Conservation (phyloP, 2,888 invertebrate species). For the Limnephilus rhombicus region DNA sequence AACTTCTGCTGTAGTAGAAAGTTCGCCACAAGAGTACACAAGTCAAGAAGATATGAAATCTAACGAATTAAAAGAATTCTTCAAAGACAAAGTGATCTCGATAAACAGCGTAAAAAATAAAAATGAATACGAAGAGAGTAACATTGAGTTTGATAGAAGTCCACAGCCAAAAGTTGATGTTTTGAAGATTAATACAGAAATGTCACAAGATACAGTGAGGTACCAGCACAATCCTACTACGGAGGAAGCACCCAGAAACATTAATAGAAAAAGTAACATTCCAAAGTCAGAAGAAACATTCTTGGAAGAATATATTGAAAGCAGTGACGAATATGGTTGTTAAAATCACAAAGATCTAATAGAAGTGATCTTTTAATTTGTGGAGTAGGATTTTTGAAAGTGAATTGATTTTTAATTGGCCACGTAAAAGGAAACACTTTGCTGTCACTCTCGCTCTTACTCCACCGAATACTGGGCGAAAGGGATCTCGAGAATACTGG, state of each 20-base stretch:
- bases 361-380: neutral
- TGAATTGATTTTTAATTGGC: neutral
- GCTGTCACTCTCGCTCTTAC: no score
- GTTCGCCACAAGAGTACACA: neutral
- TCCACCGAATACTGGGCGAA: no score
- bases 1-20: neutral
- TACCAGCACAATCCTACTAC: conserved; percentile 37
- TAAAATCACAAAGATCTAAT: neutral
- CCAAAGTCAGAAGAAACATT: neutral
- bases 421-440: no score
- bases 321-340: neutral
- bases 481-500: no score
- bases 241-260: neutral
- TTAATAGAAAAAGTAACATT: neutral
- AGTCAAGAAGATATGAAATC: neutral
- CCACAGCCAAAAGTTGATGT: conserved; percentile 53
- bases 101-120: conserved; percentile 45
- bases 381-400: neutral
- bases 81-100: conserved; percentile 58
- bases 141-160: conserved; percentile 53
- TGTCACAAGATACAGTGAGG: conserved; percentile 41
- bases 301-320: neutral
- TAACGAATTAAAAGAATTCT: conserved; percentile 23
- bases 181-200: conserved; percentile 43
- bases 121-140: conserved; percentile 53